A percentile compares a stretch with the other conserved stretches of the same genome.
phyloP scores from a whole-genome alignment of 2,113 vertebrate genomes.

The Elanus axillaris region DNA sequence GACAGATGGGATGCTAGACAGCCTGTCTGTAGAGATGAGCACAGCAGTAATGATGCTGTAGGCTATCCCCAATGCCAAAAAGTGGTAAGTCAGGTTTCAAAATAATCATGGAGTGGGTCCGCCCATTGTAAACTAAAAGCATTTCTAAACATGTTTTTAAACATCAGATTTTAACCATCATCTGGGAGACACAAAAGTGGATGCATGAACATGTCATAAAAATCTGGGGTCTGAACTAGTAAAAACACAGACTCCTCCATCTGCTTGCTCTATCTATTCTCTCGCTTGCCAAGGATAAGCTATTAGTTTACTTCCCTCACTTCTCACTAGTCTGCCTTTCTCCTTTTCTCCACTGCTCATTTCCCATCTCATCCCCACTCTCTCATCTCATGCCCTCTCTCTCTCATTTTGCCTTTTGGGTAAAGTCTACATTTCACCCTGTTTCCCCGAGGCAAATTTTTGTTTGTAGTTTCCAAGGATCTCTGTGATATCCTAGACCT shows the following conservation, averaged over 20 bases:
- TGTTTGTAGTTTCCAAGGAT: background rate
- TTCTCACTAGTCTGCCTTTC: background rate
- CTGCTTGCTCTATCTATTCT: background rate
- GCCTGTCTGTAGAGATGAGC: background rate
- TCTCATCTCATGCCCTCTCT: background rate
- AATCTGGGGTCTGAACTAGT: background rate
- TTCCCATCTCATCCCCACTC: background rate
- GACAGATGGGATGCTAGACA: background rate
- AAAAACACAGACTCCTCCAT: background rate
- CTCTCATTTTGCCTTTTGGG: background rate
- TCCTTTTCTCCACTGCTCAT: background rate
- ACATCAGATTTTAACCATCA: background rate
- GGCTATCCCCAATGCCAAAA: background rate
- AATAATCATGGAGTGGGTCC: background rate
- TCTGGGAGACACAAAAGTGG: background rate
- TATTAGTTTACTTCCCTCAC: background rate
- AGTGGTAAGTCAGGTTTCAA: background rate
- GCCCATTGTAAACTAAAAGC: background rate
- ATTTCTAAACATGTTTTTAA: background rate
- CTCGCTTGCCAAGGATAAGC: background rate
- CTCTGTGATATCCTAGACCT: background rate
- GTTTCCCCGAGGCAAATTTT: background rate
- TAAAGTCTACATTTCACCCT: background rate
- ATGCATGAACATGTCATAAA: background rate
- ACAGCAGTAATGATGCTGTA: background rate